Conservation (phyloP, 2,113 vertebrate genomes). For the Chaenocephalus aceratus region DNA sequence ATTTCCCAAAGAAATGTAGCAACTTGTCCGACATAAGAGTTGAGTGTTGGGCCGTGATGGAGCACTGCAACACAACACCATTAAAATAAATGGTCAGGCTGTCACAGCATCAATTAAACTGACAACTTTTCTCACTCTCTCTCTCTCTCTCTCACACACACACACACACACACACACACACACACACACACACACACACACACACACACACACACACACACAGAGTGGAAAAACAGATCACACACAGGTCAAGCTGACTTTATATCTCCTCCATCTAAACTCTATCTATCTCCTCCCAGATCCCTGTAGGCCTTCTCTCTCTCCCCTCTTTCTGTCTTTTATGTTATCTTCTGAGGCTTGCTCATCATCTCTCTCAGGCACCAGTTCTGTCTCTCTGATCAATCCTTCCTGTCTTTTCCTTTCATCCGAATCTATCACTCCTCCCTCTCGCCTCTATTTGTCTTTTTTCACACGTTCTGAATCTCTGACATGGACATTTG, state of each 20-base stretch:
- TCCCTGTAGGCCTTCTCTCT: slow-evolving; percentile 13
- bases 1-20: slow-evolving; percentile 31
- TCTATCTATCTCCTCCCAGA: slow-evolving; percentile 37
- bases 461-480: slow-evolving; percentile 8
- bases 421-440: slow-evolving; percentile 52
- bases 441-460: slow-evolving; percentile 16
- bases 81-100: slow-evolving; percentile 73
- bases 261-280: slow-evolving; percentile 58
- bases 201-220: slow-evolving; percentile 12
- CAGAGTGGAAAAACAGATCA: background rate
- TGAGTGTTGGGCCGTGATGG: slow-evolving; percentile 53
- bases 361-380: slow-evolving; percentile 64
- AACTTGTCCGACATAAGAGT: slow-evolving; percentile 68
- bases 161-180: background rate
- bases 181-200: too few relatives aligned
- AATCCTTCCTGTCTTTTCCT: slow-evolving; percentile 51
- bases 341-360: slow-evolving; percentile 37
- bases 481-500: slow-evolving; percentile 70
- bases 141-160: too few relatives aligned
- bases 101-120: slow-evolving; percentile 71
- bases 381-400: slow-evolving; percentile 63
- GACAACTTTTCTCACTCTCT: slow-evolving; percentile 44
- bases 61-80: slow-evolving; percentile 63
- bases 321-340: slow-evolving; percentile 35
- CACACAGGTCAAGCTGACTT: slow-evolving; percentile 50